A percentile compares a stretch with the other conserved stretches of the same genome.
Conservation (phyloP, 2,797 vertebrate genomes). For the Podarcis siculus region DNA sequence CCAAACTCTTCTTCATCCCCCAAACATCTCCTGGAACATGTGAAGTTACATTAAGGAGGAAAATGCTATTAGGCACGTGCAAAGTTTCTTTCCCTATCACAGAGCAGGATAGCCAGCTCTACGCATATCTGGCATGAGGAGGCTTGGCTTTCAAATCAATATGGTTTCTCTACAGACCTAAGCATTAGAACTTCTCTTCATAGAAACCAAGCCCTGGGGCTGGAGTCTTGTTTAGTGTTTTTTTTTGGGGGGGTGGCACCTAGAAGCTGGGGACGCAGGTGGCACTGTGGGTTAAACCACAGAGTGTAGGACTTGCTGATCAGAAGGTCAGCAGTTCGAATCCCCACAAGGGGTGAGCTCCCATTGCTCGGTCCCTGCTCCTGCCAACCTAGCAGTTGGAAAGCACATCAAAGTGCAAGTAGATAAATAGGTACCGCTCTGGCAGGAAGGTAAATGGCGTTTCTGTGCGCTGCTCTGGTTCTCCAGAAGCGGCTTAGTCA, state of each 20-base stretch:
- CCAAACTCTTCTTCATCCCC: background rate
- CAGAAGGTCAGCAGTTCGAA: too few species aligned
- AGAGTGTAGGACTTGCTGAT: too few species aligned
- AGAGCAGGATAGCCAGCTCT: background rate
- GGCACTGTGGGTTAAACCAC: too few species aligned
- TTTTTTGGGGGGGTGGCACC: background rate
- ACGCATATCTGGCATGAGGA: background rate
- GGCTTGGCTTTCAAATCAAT: background rate
- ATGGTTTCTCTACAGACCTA: background rate
- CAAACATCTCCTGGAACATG: background rate
- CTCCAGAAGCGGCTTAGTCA: too few species aligned
- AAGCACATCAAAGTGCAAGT: too few species aligned
- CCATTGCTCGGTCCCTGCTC: too few species aligned
- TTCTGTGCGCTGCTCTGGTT: too few species aligned
- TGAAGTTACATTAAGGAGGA: background rate
- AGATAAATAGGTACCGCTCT: too few species aligned
- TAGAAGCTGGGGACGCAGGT: background rate
- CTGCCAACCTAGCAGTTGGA: too few species aligned
- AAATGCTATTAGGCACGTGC: background rate
- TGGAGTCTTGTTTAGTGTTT: background rate
- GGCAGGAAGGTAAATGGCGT: too few species aligned
- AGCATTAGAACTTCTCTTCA: background rate
- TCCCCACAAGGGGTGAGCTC: too few species aligned
- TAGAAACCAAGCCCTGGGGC: background rate
- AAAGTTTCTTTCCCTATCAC: background rate